These are phyloP conservation scores for Laterallus jamaicensis DNA, from an alignment of 2,113 vertebrate species.

Conservation along the genomic window DNA sequence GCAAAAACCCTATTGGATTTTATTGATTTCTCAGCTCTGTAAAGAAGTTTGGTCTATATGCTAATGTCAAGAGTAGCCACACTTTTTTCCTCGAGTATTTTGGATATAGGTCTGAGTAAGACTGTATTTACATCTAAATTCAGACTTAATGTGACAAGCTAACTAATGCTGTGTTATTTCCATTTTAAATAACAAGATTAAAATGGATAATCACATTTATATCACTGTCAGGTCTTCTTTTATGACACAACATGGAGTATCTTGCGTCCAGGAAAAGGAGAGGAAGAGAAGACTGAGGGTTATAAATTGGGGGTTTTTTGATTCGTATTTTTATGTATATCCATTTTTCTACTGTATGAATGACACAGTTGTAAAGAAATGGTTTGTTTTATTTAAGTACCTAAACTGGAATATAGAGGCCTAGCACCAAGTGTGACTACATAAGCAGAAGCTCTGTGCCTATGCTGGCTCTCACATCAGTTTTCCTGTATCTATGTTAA, in stretches of 20 bases:
- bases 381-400: neutral
- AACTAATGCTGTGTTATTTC: neutral
- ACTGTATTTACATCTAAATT: neutral
- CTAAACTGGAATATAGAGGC: neutral
- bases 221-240: neutral
- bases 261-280: neutral
- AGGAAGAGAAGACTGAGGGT: neutral
- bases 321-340: neutral
- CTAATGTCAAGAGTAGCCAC: neutral
- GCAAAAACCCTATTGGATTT: neutral
- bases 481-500: neutral
- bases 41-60: neutral
- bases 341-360: neutral
- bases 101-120: neutral
- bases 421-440: neutral
- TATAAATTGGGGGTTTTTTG: fast-evolving
- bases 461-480: neutral
- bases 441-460: neutral
- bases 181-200: slow-evolving; percentile 1
- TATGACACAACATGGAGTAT: neutral
- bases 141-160: neutral
- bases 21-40: neutral
- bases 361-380: neutral
- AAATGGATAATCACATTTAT: slow-evolving; percentile 5
- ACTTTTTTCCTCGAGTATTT: neutral